Percentiles rank a stretch among this genome's conserved stretches.
Evolutionary conservation across 2,888 invertebrate genomes (phyloP).

Genomic region (Tetanocera ferruginea): DNA sequence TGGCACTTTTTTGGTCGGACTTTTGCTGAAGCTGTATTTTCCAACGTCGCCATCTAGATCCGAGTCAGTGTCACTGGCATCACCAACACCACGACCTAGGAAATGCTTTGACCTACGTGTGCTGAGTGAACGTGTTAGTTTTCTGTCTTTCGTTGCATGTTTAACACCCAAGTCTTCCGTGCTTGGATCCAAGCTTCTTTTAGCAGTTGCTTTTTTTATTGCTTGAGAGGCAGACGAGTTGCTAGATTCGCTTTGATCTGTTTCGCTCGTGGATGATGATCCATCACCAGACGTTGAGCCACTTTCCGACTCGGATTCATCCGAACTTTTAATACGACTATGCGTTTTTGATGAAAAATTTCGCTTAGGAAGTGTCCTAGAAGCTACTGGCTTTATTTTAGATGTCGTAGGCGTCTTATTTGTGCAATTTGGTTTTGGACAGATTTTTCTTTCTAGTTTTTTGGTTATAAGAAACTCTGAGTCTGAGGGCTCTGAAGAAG

Average conservation of each 20-base stretch:
- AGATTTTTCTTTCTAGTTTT: slow-evolving; percentile 43
- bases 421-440: not conserved
- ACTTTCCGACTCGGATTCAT: slow-evolving; percentile 47
- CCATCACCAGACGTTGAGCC: slow-evolving; percentile 57
- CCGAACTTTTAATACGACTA: slow-evolving; percentile 37
- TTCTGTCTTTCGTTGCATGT: slow-evolving; percentile 67
- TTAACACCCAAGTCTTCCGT: slow-evolving; percentile 63
- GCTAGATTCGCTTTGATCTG: slow-evolving; percentile 54
- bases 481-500: slow-evolving; percentile 76
- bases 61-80: slow-evolving; percentile 67
- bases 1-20: slow-evolving; percentile 76
- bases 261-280: slow-evolving; percentile 64
- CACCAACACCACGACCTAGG: slow-evolving; percentile 62
- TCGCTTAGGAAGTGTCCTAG: slow-evolving; percentile 55
- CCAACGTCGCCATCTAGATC: slow-evolving; percentile 66
- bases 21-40: slow-evolving; percentile 73
- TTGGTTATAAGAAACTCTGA: slow-evolving; percentile 67
- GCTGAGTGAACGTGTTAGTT: slow-evolving; percentile 79
- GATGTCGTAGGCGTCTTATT: not conserved
- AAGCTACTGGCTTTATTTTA: slow-evolving; percentile 19
- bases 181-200: slow-evolving; percentile 50
- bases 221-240: slow-evolving; percentile 46
- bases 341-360: slow-evolving; percentile 46
- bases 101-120: slow-evolving; percentile 78
- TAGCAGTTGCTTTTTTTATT: slow-evolving; percentile 31